Evolutionary conservation across 2,113 vertebrate genomes (phyloP).

Genomic region (Vanacampus margaritifer): DNA sequence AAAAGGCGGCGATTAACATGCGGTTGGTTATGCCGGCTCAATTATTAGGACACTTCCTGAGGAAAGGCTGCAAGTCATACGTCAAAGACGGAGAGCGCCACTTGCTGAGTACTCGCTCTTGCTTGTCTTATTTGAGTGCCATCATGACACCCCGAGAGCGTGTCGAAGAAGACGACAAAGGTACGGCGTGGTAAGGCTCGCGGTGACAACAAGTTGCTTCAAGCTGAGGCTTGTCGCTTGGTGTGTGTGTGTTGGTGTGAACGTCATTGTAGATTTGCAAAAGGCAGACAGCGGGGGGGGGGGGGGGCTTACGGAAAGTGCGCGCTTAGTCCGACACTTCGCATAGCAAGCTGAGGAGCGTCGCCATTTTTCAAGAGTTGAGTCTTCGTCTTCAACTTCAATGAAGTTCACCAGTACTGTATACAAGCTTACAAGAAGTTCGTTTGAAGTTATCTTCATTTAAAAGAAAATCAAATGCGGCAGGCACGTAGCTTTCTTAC

Average conservation of each 20-base stretch:
- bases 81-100: background rate
- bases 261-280: background rate
- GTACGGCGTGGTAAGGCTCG: background rate
- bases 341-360: background rate
- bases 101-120: background rate
- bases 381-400: too few species aligned
- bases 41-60: slow-evolving; percentile 3
- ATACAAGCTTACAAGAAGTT: too few species aligned
- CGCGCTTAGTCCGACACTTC: background rate
- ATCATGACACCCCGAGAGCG: background rate
- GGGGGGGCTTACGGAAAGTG: background rate
- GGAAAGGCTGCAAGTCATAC: background rate
- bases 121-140: background rate
- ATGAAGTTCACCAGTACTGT: too few species aligned
- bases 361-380: background rate
- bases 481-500: too few species aligned
- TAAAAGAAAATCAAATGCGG: too few species aligned
- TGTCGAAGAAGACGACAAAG: background rate
- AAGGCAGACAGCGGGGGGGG: too few species aligned
- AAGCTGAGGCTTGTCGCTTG: background rate
- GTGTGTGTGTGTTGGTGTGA: background rate
- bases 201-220: background rate
- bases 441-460: too few species aligned
- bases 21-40: background rate
- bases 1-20: background rate